Evolutionary conservation across 2,797 vertebrate species (phyloP).

Genomic region (Poecile montanus): DNA sequence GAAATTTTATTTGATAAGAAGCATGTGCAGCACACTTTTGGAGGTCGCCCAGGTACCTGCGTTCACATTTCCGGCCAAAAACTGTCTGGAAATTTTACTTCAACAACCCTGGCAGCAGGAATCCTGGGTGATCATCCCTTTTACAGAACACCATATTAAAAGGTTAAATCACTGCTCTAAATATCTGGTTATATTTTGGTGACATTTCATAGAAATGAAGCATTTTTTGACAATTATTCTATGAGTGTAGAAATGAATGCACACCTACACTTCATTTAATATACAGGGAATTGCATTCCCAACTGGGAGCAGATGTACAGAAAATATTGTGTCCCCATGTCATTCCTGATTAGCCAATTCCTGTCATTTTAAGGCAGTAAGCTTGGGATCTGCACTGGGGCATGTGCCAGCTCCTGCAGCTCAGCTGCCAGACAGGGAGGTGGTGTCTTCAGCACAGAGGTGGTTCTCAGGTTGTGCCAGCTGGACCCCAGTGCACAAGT

Average conservation of each 20-base stretch:
- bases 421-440: neutral
- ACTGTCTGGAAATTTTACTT: neutral
- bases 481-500: neutral
- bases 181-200: neutral
- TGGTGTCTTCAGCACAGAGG: neutral
- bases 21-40: neutral
- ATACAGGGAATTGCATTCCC: neutral
- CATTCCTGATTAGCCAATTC: neutral
- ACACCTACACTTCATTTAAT: conserved; percentile 36
- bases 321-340: neutral
- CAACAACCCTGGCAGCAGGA: neutral
- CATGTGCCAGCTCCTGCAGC: neutral
- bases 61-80: neutral
- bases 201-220: neutral
- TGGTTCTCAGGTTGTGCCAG: neutral
- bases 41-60: neutral
- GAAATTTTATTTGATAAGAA: neutral
- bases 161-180: neutral
- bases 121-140: neutral
- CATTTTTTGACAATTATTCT: conserved; percentile 6
- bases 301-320: neutral
- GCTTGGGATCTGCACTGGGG: neutral
- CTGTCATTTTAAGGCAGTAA: neutral
- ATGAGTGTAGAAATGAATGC: neutral
- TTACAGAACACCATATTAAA: neutral